Percentiles rank a stretch among this genome's conserved stretches.
Conservation (phyloP, 2,797 vertebrate species). For the Streptopelia turtur region DNA sequence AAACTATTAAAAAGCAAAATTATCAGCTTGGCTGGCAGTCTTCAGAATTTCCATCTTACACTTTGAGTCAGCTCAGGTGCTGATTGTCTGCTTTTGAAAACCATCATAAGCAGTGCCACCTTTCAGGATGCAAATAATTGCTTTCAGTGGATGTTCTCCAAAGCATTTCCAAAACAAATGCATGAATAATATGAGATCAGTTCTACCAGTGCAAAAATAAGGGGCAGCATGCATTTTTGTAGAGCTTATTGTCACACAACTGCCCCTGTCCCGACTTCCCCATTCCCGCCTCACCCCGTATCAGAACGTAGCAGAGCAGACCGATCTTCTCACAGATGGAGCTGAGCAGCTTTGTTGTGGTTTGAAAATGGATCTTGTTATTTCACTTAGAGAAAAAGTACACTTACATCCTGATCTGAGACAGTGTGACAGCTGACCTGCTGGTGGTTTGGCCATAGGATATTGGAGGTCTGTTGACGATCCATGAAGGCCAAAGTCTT, state of each 20-base stretch:
- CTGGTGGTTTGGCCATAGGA: neutral
- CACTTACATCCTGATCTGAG: neutral
- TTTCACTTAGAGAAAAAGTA: neutral
- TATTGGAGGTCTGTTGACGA: neutral
- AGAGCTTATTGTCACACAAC: neutral
- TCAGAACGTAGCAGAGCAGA: neutral
- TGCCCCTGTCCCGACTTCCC: neutral
- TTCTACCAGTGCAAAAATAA: neutral
- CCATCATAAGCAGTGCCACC: neutral
- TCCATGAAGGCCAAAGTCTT: rapidly evolving
- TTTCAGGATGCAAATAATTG: neutral
- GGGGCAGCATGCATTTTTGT: neutral
- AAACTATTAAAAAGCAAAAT: neutral
- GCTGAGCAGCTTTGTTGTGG: neutral
- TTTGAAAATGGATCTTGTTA: neutral
- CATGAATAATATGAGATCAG: neutral
- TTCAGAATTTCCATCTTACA: neutral
- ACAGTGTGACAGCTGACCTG: neutral
- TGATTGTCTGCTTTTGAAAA: neutral
- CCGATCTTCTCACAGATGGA: neutral
- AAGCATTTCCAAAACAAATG: neutral
- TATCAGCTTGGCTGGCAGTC: neutral
- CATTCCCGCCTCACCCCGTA: neutral
- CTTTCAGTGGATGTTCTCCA: neutral
- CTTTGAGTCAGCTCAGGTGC: neutral